Evolutionary conservation across 2,888 invertebrate genomes (phyloP).

Genomic region (Cryptocheilus praepositus): DNA sequence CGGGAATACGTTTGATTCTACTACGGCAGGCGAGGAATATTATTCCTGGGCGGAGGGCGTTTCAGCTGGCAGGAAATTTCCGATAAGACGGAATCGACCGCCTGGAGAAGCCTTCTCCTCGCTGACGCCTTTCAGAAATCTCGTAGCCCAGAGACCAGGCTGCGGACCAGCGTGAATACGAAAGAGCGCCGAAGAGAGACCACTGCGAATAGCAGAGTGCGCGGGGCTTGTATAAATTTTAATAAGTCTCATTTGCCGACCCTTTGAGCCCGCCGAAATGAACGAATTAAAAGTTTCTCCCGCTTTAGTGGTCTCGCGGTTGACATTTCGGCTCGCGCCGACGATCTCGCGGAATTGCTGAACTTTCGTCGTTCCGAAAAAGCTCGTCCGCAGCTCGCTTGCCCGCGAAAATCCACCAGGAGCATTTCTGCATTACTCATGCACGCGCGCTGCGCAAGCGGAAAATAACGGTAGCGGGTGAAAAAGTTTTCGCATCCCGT

Average conservation of each 20-base stretch:
- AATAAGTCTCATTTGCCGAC: constrained; percentile 71
- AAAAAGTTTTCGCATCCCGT: neutral
- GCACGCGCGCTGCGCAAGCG: constrained; percentile 14
- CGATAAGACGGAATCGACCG: constrained; percentile 1
- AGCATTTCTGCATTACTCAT: constrained; percentile 55
- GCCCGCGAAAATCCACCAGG: constrained; percentile 34
- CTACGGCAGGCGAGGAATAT: neutral
- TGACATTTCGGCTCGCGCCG: constrained; percentile 68
- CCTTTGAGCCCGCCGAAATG: constrained; percentile 72
- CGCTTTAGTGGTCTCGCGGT: constrained; percentile 70
- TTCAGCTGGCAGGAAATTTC: neutral
- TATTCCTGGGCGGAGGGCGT: neutral
- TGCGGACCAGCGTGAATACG: no score
- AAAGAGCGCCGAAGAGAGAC: constrained; percentile 9
- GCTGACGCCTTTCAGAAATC: no score
- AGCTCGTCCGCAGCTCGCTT: constrained; percentile 20
- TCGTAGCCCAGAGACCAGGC: no score
- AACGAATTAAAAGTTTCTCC: constrained; percentile 74
- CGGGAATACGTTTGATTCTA: no score
- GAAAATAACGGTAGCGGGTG: neutral
- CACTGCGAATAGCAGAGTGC: constrained; percentile 33
- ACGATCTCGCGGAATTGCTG: constrained; percentile 64
- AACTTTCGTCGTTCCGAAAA: constrained; percentile 69
- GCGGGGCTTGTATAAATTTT: constrained; percentile 70
- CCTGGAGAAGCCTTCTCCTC: no score